Evolutionary conservation across 2,888 invertebrate genomes (phyloP).

Genomic region (Xylocampa areola): DNA sequence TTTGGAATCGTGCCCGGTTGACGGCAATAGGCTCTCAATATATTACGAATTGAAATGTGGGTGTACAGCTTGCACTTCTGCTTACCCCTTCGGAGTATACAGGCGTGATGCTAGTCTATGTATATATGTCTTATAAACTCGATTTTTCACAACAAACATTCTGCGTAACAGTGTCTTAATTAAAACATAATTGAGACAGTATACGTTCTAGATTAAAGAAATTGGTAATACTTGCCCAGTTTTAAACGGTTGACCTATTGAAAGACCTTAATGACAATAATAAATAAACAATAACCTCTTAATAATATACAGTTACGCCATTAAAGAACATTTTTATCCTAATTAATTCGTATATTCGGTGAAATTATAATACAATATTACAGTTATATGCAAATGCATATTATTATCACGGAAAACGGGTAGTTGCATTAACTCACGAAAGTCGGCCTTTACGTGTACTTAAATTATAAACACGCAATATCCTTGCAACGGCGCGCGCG

Average conservation of each 20-base stretch:
- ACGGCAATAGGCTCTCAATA: too few species aligned
- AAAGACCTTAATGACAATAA: slow-evolving; percentile 22
- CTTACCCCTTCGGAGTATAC: too few species aligned
- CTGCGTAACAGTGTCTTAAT: too few species aligned
- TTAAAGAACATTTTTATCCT: slow-evolving; percentile 33
- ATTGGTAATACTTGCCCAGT: not conserved
- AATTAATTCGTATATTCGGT: slow-evolving; percentile 39
- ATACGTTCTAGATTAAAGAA: not conserved
- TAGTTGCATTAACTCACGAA: slow-evolving; percentile 45
- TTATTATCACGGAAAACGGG: slow-evolving; percentile 46
- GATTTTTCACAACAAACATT: too few species aligned
- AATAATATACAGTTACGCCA: slow-evolving; percentile 21
- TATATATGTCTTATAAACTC: too few species aligned
- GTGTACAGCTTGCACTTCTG: too few species aligned
- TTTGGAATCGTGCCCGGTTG: too few species aligned
- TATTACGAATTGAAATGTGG: too few species aligned
- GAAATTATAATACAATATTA: slow-evolving; percentile 34
- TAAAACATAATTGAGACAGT: too few species aligned
- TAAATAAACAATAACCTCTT: slow-evolving; percentile 37
- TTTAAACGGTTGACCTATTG: slow-evolving; percentile 23
- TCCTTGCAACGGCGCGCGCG: slow-evolving; percentile 60
- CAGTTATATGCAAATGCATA: slow-evolving; percentile 48
- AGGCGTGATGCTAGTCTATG: too few species aligned
- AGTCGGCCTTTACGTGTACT: slow-evolving; percentile 40
- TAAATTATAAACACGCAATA: slow-evolving; percentile 55